Percentiles rank a stretch among this genome's conserved stretches.
Evolutionary conservation across 2,888 invertebrate genomes (phyloP).

Genomic region (Trissolcus japonicus): DNA sequence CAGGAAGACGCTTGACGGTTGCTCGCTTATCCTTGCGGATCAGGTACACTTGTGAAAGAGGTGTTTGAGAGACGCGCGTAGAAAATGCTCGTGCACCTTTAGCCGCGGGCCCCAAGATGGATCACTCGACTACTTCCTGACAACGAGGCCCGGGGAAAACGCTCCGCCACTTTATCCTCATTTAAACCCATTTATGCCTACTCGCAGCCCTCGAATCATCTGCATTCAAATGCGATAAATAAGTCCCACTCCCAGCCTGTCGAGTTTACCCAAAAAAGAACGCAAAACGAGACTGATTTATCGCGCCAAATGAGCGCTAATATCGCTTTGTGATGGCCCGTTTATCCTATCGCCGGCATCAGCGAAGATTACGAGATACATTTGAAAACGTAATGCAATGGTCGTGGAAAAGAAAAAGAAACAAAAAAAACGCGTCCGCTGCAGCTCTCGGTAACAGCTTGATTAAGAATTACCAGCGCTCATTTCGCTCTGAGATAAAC

Average conservation of each 20-base stretch:
- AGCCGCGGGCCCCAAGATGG: constrained; percentile 50
- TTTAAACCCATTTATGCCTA: constrained; percentile 56
- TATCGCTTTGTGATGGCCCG: constrained; percentile 43
- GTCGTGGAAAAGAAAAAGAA: constrained; percentile 6
- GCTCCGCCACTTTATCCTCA: constrained; percentile 53
- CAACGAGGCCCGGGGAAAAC: constrained; percentile 58
- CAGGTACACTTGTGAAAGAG: constrained; percentile 61
- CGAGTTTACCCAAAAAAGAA: constrained; percentile 50
- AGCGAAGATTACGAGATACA: constrained; percentile 41
- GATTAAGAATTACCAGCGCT: constrained; percentile 32
- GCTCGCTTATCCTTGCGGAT: constrained; percentile 63
- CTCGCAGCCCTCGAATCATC: constrained; percentile 58
- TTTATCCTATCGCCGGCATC: constrained; percentile 48
- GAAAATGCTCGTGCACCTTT: constrained; percentile 39
- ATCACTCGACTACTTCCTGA: constrained; percentile 63
- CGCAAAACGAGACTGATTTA: constrained; percentile 66
- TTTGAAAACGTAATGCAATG: constrained; percentile 31
- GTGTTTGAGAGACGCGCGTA: constrained; percentile 49
- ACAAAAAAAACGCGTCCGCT: constrained; percentile 12
- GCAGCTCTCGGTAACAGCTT: constrained; percentile 20
- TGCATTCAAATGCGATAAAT: constrained; percentile 70
- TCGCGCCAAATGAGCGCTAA: constrained; percentile 59
- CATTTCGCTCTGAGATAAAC: constrained; percentile 30
- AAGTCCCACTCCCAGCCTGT: constrained; percentile 67
- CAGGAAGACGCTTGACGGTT: constrained; percentile 55